Base-by-base conservation (phyloP, 2,113 vertebrate species). In the Labeo catla region DNA sequence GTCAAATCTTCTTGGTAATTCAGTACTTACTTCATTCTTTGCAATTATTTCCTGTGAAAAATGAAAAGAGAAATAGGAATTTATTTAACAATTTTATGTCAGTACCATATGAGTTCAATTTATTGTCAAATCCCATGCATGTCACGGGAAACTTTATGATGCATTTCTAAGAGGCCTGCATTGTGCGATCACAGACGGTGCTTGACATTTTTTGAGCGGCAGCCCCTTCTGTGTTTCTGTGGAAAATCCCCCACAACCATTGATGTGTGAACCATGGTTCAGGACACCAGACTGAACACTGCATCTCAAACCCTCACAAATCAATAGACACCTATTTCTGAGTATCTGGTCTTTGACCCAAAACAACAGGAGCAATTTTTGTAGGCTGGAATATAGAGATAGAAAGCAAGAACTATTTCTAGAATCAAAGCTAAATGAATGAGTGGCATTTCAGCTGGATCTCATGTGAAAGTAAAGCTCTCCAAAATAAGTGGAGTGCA, bases 1-100 rank as follows among this genome's bases (percentile, higher is more conserved):
- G 2, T 61, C 57, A 59, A 8, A 59, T n/a, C 4, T 72, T n/a
- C 4, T 45, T 72, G 16, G 0, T 28, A 45, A 47, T 28, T 3
- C 76, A 52, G 68, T 72, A 84, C 95, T 91, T 93, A 98, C 97
- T 92, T 89, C 93, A 34, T 95, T 92, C 77, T 93, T 88, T 87
- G 94, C 94, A 21, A 97, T 92, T 70, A 84, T 85, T 89, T 86
- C 91, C 97, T 99, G 91, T n/a, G 92, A 80, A 83, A 92, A 92
- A 91, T 86, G 86, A 87, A 43, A 93, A 28, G 12, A 91, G 21
- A 88, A 5, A 86, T 79, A 45, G 66, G 13, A 28, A 68, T 36
- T 28, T 28, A 28, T 28, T 28, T 28, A 28, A 28, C 28, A 28
- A 28, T 28, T 28, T 28, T 28, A 28, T 28, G 28, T 28, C 16